Base-by-base conservation (phyloP, 92 coral and sea anemone genomes). In the Epizoanthus illoricatus region DNA sequence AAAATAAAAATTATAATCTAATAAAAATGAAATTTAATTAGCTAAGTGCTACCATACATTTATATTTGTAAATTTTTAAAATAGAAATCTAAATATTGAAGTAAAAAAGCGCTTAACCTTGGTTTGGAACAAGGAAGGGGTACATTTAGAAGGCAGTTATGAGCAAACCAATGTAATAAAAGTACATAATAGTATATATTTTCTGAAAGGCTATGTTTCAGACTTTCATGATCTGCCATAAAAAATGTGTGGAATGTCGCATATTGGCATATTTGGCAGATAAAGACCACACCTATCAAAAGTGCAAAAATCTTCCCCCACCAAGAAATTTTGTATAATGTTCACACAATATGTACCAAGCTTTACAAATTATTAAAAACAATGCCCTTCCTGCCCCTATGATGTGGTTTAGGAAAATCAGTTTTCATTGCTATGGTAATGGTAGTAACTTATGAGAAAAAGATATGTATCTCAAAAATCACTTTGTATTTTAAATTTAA, bases 371-470 rank as follows among this genome's bases (percentile, higher is more conserved):
- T 28, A 28, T 28, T 1, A 28, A 28, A 28, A 28, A 28, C 2
- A 28, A 28, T 28, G 36, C 36, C 36, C 2, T 28, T 2, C 36
- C 36, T 28, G 36, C 36, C 1, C 36, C 36, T 28, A 28, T 28
- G 36, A 28, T 28, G 36, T 2, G 36, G 2, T 28, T 28, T 28
- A 2, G 2, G 36, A 28, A 28, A 28, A 28, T 28, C 36, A 28
- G 49, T 69, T 69, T 33, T 69, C 17, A 23, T 69, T 69, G 18
- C 73, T 52, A 39, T 69, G 73, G 73, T 40, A 69, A 69, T 13
- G 20, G 21, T 21, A 69, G 0, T 13, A 36, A 8, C 16, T n/a
- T 40, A 36, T 33, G 36, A 28, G 23, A 45, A 69, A 36, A 40
- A 33, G 39, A 19, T 69, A 69, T 33, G 39, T 69, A 36, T 20